phyloP scores from a whole-genome alignment of 2,888 invertebrate species.

The Agriopis marginaria region DNA sequence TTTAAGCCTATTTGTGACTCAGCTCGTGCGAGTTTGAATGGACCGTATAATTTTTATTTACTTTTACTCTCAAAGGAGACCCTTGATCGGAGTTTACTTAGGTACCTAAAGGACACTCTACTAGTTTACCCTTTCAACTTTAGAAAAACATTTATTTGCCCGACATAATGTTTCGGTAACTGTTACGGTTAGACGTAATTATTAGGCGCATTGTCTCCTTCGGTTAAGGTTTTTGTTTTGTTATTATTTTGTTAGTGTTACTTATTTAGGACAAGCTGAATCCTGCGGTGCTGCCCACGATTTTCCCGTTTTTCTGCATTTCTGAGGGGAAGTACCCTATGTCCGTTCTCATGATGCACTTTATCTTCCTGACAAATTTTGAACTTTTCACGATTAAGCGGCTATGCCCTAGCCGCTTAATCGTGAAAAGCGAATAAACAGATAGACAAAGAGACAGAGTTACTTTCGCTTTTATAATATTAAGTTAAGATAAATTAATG shows the following conservation, averaged over 20 bases:
- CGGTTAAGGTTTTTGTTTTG: background rate
- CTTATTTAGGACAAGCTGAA: too few relatives aligned
- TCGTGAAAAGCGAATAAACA: too few relatives aligned
- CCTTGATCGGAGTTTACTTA: slow-evolving; percentile 47
- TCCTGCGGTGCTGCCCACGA: too few relatives aligned
- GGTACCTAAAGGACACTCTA: slow-evolving; percentile 51
- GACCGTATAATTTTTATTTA: slow-evolving; percentile 81
- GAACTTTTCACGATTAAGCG: too few relatives aligned
- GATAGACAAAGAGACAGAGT: too few relatives aligned
- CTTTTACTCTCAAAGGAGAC: slow-evolving; percentile 75
- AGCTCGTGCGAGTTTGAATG: slow-evolving; percentile 76
- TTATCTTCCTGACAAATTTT: too few relatives aligned
- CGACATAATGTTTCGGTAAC: slow-evolving; percentile 65
- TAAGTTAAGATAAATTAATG: too few relatives aligned
- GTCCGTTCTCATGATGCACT: too few relatives aligned
- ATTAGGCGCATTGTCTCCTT: slow-evolving; percentile 57
- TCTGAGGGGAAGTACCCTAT: too few relatives aligned
- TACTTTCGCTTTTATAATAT: too few relatives aligned
- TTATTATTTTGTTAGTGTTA: background rate
- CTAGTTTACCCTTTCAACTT: slow-evolving; percentile 67
- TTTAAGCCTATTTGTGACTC: slow-evolving; percentile 37
- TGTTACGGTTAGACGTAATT: slow-evolving; percentile 49
- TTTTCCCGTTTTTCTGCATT: too few relatives aligned
- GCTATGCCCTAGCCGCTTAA: too few relatives aligned
- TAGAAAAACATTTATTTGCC: slow-evolving; percentile 59